Base-by-base conservation (phyloP, 2,888 invertebrate genomes). In the Abrostola tripartita region DNA sequence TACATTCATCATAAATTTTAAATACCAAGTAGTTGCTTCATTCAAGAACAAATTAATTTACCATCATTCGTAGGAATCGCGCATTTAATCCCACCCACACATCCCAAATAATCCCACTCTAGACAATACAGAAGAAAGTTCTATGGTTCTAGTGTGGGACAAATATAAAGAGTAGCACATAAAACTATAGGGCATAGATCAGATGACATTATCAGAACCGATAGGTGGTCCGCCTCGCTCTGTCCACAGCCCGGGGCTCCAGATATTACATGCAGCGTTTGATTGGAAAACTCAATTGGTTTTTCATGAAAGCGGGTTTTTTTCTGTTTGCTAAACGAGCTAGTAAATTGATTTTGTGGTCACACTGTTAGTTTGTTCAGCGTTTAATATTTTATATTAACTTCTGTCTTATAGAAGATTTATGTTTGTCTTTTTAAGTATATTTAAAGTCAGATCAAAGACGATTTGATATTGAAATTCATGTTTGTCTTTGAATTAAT, bases 231-330 rank as follows among this genome's bases (percentile, higher is more conserved):
- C 63, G 24, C 37, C 14, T 40, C 24, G 24, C 53, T 56, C 42
- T 35, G 61, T 40, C 41, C 70, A 52, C 60, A 53, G 62, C 74
- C 52, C 36, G 37, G 37, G 67, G 67, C 67, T 52, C 49, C 65
- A 65, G 60, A 79, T 77, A 79, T 75, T 75, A 69, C 70, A 68
- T 73, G 68, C 76, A 74, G 71, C 72, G 69, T 69, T 70, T 68
- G 70, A 79, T 74, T 76, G 71, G 70, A 76, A 77, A 77, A 71
- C 71, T 65, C 57, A 63, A 76, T 76, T 71, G 70, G 67, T 71
- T 77, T 76, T 78, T 65, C 66, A 78, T 65, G 59, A 64, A 68
- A 63, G 52, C 64, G 63, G 4, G 24, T 1, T 24, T 52, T 65
- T 69, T 72, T 61, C 50, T 63, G 52, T 62, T 68, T 76, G 14